Percentiles rank a stretch among this genome's conserved stretches.
These are phyloP conservation scores for Mystacides longicornis DNA, from an alignment of 2,888 invertebrate species.

Conservation along the genomic window DNA sequence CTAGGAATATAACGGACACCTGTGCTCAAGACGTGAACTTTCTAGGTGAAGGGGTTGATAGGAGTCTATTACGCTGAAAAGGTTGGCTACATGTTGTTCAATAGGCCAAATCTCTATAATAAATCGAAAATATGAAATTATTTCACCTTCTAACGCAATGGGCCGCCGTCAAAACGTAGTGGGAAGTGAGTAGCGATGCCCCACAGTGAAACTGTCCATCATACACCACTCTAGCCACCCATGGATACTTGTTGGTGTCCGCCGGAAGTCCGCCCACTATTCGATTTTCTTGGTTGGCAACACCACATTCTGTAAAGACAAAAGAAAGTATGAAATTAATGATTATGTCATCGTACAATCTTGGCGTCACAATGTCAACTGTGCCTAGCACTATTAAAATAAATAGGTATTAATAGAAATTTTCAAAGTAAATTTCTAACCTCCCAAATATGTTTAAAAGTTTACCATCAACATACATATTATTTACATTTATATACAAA, in stretches of 20 bases:
- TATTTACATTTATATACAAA: too few species aligned
- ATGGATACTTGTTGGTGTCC: slow-evolving; percentile 76
- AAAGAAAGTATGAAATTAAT: too few species aligned
- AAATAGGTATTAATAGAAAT: not conserved
- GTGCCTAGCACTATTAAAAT: not conserved
- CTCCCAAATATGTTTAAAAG: too few species aligned
- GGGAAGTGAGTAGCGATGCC: slow-evolving; percentile 72
- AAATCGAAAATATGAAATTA: not conserved
- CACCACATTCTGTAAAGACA: slow-evolving; percentile 69
- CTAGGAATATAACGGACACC: too few species aligned
- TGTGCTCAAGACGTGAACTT: too few species aligned
- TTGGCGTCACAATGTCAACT: slow-evolving; percentile 4
- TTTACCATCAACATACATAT: too few species aligned
- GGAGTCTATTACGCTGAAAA: too few species aligned
- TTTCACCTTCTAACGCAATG: slow-evolving; percentile 73
- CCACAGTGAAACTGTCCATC: slow-evolving; percentile 87
- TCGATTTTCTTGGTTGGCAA: slow-evolving; percentile 76
- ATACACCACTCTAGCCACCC: slow-evolving; percentile 80
- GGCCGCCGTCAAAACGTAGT: slow-evolving; percentile 80
- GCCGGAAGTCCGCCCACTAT: slow-evolving; percentile 81
- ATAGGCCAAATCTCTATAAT: too few species aligned
- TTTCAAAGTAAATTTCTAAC: too few species aligned
- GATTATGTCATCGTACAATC: too few species aligned
- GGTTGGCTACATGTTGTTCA: too few species aligned
- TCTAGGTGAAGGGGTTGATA: too few species aligned